A percentile compares a stretch with the other conserved stretches of the same genome.
phyloP scores from a whole-genome alignment of 1,140 invertebrate species.

The Sipha flava region DNA sequence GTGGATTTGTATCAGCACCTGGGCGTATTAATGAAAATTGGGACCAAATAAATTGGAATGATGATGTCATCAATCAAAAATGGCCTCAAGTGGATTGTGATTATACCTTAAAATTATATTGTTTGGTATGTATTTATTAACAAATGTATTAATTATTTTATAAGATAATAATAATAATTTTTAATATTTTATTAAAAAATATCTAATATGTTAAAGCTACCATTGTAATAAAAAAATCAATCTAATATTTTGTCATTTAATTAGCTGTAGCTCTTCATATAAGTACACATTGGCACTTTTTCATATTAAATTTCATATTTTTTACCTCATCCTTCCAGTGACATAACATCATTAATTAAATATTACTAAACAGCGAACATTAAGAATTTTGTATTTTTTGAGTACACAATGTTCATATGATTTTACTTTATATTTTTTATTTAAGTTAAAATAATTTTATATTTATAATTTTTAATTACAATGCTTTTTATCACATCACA shows the following conservation, averaged over 20 bases:
- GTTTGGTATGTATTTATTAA: not conserved
- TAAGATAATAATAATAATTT: no score
- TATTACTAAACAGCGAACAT: not conserved
- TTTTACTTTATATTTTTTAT: not conserved
- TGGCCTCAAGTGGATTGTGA: slow-evolving; percentile 75
- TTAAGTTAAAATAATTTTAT: not conserved
- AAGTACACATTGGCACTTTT: not conserved
- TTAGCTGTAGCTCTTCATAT: not conserved
- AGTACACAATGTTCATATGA: not conserved
- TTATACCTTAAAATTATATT: slow-evolving; percentile 44
- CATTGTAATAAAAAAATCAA: no score
- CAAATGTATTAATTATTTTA: no score
- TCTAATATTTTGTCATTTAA: no score
- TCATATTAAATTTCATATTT: not conserved
- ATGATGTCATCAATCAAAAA: slow-evolving; percentile 57
- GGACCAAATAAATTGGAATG: slow-evolving; percentile 54
- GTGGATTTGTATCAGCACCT: slow-evolving; percentile 57
- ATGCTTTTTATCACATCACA: not conserved
- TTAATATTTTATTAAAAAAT: no score
- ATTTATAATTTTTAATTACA: not conserved
- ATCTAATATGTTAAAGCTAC: no score
- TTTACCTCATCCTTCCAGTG: not conserved
- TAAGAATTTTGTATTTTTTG: not conserved
- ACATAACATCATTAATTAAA: not conserved
- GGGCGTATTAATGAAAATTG: slow-evolving; percentile 47